Evolutionary conservation across 2,888 invertebrate species (phyloP), one percentile per base, ranked within the genome.

Genomic region (Andrena marginata): DNA sequence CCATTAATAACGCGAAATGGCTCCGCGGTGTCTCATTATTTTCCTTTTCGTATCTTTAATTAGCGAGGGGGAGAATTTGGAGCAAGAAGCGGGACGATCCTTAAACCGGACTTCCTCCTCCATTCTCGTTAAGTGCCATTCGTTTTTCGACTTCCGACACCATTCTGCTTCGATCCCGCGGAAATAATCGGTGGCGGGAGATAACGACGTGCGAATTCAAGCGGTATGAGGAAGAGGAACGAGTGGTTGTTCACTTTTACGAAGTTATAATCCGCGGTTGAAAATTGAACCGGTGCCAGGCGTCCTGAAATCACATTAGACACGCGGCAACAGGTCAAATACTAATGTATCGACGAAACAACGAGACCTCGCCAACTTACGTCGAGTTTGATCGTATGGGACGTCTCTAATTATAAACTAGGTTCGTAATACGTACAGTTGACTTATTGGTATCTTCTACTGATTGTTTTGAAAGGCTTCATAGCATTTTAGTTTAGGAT

Each of bases 1-100:
- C 89, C 86, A 89, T 90, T 90, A 90, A 90, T 89, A 89, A 87
- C 85, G 85, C 68, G 71, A 85, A 89, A 89, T 78, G 89, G 84
- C 71, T 78, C 84, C 81, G 49, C 73, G 84, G 72, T 75, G 77
- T 82, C 84, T 88, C 86, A 81, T 88, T 88, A 88, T 88, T 87
- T 84, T 86, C 74, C 71, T 82, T 85, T 77, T 68, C 76, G 79
- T 83, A 83, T 86, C 82, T 86, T 82, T 73, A 77, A 78, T 85
- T 85, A 80, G 76, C 83, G 60, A 59, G 51, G 49, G 35, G 60
- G 75, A 80, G 63, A 77, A 51, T 69, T 56, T 51, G 42, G 33
- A 69, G 51, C 67, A 26, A 69, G 62, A 20, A 63, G 33, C 56
- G 26, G 10, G 26, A 65, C 60, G 56, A 49, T 80, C 26, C 42